These are phyloP conservation scores for Phaetusa simplex DNA, from an alignment of 2,113 vertebrate genomes.

Conservation along the genomic window DNA sequence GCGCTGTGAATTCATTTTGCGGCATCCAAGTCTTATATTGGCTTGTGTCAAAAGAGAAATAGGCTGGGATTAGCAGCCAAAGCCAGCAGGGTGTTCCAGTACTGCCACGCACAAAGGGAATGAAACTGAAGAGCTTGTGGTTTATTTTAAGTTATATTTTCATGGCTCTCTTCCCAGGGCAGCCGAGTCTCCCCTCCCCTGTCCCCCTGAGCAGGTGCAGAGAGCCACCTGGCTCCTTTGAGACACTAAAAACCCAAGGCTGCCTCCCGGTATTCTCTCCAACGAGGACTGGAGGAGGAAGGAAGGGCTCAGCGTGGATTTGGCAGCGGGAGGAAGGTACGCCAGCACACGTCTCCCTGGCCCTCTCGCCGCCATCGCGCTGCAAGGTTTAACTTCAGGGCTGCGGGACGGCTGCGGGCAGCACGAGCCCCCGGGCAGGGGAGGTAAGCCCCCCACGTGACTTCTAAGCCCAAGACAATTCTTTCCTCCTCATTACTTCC, in stretches of 20 bases:
- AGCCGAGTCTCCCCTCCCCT: neutral
- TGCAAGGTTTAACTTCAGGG: neutral
- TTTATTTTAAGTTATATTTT: neutral
- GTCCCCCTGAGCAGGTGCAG: neutral
- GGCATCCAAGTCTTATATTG: neutral
- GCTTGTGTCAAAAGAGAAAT: neutral
- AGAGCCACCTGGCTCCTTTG: neutral
- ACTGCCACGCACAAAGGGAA: neutral
- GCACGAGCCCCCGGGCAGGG: neutral
- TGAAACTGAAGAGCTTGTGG: neutral
- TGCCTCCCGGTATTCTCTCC: neutral
- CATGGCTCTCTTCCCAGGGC: neutral
- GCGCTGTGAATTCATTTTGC: neutral
- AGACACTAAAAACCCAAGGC: neutral
- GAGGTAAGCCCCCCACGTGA: neutral
- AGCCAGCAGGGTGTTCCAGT: neutral
- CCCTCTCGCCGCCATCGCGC: accelerated
- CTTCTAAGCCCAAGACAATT: neutral
- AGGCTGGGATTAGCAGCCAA: neutral
- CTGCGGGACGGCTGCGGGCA: neutral
- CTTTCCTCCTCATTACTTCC: neutral
- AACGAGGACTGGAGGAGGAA: neutral
- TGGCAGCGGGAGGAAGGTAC: neutral
- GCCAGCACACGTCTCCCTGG: neutral
- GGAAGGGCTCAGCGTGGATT: neutral